Conservation (phyloP, 2,888 invertebrate species). For the Stenotaenia linearis region DNA sequence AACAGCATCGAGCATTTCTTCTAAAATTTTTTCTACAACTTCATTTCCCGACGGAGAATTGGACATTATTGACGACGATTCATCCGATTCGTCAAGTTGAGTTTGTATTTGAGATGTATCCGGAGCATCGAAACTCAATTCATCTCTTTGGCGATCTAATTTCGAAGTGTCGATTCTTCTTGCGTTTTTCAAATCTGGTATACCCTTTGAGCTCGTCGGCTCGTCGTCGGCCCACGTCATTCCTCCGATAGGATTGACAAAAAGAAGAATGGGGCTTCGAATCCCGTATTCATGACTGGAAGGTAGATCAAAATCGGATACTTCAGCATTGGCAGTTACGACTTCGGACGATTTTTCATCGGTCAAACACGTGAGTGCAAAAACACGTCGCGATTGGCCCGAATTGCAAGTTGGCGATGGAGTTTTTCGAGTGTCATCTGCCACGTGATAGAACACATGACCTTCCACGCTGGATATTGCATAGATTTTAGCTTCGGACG, state of each 20-base stretch:
- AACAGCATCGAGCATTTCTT: constrained; percentile 49
- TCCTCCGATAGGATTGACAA: constrained; percentile 58
- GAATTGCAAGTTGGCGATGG: not conserved
- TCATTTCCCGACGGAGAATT: constrained; percentile 39
- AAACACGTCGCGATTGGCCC: constrained; percentile 41
- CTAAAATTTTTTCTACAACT: constrained; percentile 56
- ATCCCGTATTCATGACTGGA: constrained; percentile 49
- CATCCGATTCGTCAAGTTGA: not conserved
- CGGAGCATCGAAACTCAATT: constrained; percentile 18
- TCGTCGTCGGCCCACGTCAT: constrained; percentile 41
- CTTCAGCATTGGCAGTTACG: constrained; percentile 38
- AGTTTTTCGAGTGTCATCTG: constrained; percentile 1
- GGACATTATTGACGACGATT: not conserved
- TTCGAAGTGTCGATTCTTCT: constrained; percentile 33
- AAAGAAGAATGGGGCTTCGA: constrained; percentile 57
- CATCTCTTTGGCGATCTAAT: not conserved
- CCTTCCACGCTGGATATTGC: constrained; percentile 77
- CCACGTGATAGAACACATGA: constrained; percentile 56
- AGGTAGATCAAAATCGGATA: constrained; percentile 52
- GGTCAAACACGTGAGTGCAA: constrained; percentile 54
- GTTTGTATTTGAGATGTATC: not conserved
- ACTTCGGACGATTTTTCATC: constrained; percentile 41
- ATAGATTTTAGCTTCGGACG: constrained; percentile 58
- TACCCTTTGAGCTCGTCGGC: constrained; percentile 40
- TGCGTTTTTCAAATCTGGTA: constrained; percentile 24